Conservation (phyloP, 2,113 vertebrate species). For the Spheniscus mendiculus region DNA sequence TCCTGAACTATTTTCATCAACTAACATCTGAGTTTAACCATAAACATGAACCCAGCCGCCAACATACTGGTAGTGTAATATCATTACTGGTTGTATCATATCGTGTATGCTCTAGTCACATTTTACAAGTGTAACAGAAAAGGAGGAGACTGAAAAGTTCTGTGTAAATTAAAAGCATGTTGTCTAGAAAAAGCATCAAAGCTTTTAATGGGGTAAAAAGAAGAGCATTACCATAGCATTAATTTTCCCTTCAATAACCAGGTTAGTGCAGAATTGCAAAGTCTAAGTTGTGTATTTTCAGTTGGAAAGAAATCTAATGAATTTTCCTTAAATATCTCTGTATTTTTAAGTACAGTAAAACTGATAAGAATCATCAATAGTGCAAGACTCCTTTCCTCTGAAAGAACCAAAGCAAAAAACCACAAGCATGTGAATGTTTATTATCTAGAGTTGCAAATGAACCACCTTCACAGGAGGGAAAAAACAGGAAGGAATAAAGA, state of each 20-base stretch:
- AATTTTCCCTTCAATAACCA: not conserved
- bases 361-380: not conserved
- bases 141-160: not conserved
- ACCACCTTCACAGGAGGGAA: fast-evolving
- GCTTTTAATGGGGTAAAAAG: not conserved
- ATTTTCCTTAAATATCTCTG: not conserved
- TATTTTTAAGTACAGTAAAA: not conserved
- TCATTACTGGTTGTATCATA: not conserved
- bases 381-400: not conserved
- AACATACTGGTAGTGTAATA: not conserved
- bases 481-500: not conserved
- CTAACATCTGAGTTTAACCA: not conserved
- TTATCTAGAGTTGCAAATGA: not conserved
- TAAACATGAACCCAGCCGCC: not conserved
- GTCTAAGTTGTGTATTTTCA: not conserved
- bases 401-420: not conserved
- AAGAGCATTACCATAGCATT: not conserved
- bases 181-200: not conserved
- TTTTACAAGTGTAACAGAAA: not conserved
- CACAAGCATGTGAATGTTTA: not conserved
- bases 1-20: conserved; percentile 16
- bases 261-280: not conserved
- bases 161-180: not conserved
- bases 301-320: not conserved
- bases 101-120: not conserved